These are phyloP conservation scores for Abramis brama DNA, from an alignment of 2,113 vertebrate genomes.

Conservation along the genomic window DNA sequence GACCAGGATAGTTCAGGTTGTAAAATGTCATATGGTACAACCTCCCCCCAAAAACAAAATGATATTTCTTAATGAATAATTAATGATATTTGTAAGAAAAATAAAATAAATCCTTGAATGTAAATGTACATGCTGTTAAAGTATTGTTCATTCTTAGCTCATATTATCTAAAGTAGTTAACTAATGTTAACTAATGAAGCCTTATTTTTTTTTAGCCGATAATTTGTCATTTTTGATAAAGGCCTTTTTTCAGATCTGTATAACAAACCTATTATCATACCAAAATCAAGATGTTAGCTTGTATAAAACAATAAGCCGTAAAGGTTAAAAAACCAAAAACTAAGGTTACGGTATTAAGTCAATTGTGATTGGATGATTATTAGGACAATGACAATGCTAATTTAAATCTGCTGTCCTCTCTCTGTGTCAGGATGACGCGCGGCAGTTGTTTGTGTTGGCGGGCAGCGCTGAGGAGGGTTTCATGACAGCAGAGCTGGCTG, in stretches of 20 bases:
- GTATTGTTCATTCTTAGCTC: too few species aligned
- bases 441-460: conserved; percentile 95
- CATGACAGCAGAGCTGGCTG: conserved; percentile 95
- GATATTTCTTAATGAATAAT: too few species aligned
- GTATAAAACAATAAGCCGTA: neutral
- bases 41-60: too few species aligned
- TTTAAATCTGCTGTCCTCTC: conserved; percentile 23
- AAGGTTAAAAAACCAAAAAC: neutral
- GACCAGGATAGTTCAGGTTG: too few species aligned
- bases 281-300: neutral
- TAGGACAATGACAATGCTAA: neutral
- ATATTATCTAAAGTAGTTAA: too few species aligned
- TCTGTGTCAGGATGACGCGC: conserved; percentile 88
- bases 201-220: neutral
- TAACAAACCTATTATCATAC: neutral
- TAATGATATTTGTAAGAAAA: too few species aligned
- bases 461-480: conserved; percentile 97
- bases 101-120: too few species aligned
- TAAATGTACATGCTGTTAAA: too few species aligned
- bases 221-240: neutral
- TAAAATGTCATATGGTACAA: too few species aligned
- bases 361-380: too few species aligned
- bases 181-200: too few species aligned
- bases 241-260: neutral
- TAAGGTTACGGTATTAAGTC: neutral